Percentiles rank a stretch among this genome's conserved stretches.
These are phyloP conservation scores for Cotesia vestalis DNA, from an alignment of 1,140 invertebrate genomes.

Conservation along the genomic window DNA sequence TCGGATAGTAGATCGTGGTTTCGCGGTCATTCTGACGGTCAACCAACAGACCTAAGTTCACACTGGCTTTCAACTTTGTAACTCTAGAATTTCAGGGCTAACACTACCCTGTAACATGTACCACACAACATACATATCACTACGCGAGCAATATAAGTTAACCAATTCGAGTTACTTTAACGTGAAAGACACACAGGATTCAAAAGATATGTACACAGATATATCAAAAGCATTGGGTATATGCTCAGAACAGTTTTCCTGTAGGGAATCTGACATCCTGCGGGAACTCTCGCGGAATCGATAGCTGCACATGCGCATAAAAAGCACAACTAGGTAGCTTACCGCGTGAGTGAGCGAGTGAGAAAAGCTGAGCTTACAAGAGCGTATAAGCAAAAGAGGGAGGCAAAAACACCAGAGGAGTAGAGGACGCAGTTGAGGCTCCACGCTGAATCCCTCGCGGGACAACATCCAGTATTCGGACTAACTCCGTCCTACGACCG, in stretches of 20 bases:
- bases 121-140: neutral
- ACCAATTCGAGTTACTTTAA: neutral
- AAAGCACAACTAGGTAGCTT: constrained; percentile 35
- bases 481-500: constrained; percentile 47
- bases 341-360: constrained; percentile 17
- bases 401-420: constrained; percentile 31
- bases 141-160: neutral
- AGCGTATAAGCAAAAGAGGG: constrained; percentile 32
- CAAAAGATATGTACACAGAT: neutral
- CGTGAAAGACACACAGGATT: neutral
- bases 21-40: constrained; percentile 13
- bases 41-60: neutral
- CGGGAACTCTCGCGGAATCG: constrained; percentile 57
- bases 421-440: constrained; percentile 45
- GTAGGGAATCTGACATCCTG: constrained; percentile 46
- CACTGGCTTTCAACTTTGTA: constrained; percentile 9
- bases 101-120: too few relatives aligned
- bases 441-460: constrained; percentile 59
- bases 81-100: neutral
- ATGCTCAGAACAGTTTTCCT: constrained; percentile 27
- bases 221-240: constrained; percentile 6
- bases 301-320: constrained; percentile 62
- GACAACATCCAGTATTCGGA: constrained; percentile 60
- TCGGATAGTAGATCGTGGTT: constrained; percentile 29
- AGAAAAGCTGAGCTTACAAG: constrained; percentile 24